A percentile compares a stretch with the other conserved stretches of the same genome.
Conservation (phyloP, 2,888 invertebrate genomes). For the Eupithecia inturbata region DNA sequence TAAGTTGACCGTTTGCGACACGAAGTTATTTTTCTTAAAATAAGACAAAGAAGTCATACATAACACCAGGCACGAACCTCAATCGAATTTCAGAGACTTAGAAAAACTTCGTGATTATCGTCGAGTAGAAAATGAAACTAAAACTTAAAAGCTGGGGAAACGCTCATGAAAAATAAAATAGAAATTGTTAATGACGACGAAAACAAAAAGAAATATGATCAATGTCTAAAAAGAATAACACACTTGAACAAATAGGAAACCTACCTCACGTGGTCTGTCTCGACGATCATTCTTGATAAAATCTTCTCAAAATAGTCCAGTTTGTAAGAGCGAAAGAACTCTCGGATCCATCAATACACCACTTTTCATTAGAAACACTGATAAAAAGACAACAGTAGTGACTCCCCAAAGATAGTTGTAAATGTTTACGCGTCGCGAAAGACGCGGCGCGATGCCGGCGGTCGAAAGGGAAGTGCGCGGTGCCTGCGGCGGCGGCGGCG, state of each 20-base stretch:
- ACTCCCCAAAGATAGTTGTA: conserved; percentile 71
- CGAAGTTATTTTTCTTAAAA: no score
- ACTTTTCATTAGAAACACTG: conserved; percentile 69
- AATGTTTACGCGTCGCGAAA: conserved; percentile 82
- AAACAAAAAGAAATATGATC: conserved; percentile 49
- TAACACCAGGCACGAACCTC: background rate
- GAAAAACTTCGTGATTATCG: conserved; percentile 13
- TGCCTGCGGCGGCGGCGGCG: conserved; percentile 82
- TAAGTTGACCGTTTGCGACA: background rate
- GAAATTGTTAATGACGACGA: conserved; percentile 7
- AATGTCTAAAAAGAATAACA: conserved; percentile 60
- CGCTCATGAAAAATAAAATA: conserved; percentile 33
- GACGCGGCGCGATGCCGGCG: conserved; percentile 79
- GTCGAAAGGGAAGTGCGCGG: conserved; percentile 80
- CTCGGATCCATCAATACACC: conserved; percentile 76
- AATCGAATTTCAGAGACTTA: background rate
- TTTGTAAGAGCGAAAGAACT: conserved; percentile 62
- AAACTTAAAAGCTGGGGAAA: conserved; percentile 18
- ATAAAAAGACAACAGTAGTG: conserved; percentile 62
- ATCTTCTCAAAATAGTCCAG: conserved; percentile 75
- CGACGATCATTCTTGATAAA: conserved; percentile 82
- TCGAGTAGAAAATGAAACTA: background rate
- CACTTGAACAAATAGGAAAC: conserved; percentile 71
- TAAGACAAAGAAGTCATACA: background rate
- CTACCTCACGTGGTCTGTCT: conserved; percentile 83